A percentile compares a stretch with the other conserved stretches of the same genome.
Conservation (phyloP, 2,113 vertebrate species). For the Rhadina sibilatrix region DNA sequence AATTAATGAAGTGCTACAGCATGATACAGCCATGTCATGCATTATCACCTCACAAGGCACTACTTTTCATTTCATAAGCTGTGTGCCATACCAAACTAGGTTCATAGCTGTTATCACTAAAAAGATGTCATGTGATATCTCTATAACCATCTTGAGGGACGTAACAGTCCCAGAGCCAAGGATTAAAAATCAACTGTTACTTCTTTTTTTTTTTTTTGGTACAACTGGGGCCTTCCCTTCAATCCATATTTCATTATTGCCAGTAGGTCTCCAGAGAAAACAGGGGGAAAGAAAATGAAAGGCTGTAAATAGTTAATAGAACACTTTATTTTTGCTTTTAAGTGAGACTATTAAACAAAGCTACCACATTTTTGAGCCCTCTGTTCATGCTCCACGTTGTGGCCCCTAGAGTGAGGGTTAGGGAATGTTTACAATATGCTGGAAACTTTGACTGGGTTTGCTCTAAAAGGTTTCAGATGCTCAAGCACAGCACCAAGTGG, state of each 20-base stretch:
- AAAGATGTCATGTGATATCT: background rate
- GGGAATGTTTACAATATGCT: constrained; percentile 73
- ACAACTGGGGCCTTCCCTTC: background rate
- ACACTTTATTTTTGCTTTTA: constrained; percentile 49
- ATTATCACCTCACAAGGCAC: background rate
- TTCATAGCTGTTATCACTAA: background rate
- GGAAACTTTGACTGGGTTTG: constrained; percentile 66
- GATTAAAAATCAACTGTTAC: background rate
- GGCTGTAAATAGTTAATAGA: constrained; percentile 59
- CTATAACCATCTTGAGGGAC: background rate
- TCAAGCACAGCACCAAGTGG: constrained; percentile 51
- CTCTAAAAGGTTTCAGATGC: constrained; percentile 80
- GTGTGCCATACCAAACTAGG: background rate
- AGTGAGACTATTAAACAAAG: constrained; percentile 61
- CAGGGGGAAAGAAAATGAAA: background rate
- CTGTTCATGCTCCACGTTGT: constrained; percentile 35
- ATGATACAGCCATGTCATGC: too few relatives aligned
- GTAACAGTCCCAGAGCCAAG: background rate
- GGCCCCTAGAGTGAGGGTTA: constrained; percentile 53
- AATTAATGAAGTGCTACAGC: background rate
- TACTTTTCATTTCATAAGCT: background rate
- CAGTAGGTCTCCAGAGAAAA: constrained; percentile 44
- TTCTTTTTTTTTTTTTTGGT: background rate
- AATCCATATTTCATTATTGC: constrained; percentile 44
- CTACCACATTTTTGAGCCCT: constrained; percentile 39